Percentiles rank a stretch among this genome's conserved stretches.
Evolutionary conservation across 2,888 invertebrate species (phyloP).

Genomic region (Rotaria sp.): DNA sequence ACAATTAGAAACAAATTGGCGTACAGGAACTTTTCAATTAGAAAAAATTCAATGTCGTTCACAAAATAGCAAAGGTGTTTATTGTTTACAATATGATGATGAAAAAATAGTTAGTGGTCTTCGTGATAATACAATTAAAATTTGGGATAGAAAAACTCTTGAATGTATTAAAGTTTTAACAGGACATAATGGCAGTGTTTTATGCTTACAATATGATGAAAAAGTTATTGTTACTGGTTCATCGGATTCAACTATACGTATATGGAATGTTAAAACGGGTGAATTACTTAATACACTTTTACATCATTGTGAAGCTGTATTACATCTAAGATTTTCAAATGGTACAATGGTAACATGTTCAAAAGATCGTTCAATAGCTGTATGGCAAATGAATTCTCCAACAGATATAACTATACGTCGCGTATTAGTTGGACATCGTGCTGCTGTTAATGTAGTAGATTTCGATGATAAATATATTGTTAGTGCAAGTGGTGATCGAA

Average conservation of each 20-base stretch:
- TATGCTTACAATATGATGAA: conserved; percentile 97
- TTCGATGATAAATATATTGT: conserved; percentile 95
- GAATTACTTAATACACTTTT: conserved; percentile 96
- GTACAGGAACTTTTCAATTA: conserved; percentile 85
- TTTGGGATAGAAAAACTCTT: conserved; percentile 89
- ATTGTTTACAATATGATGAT: conserved; percentile 98
- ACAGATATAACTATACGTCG: conserved; percentile 87
- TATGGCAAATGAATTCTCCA: conserved; percentile 96
- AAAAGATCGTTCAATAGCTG: conserved; percentile 97
- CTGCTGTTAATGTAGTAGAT: conserved; percentile 98
- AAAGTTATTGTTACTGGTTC: conserved; percentile 96
- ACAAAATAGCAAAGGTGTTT: conserved; percentile 98
- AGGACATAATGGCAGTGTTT: conserved; percentile 94
- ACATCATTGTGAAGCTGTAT: conserved; percentile 97
- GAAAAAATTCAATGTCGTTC: conserved; percentile 96
- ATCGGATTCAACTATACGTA: conserved; percentile 87
- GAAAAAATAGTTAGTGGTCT: conserved; percentile 96
- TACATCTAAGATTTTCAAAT: conserved; percentile 93
- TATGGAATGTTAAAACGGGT: conserved; percentile 92
- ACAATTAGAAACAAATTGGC: conserved; percentile 95
- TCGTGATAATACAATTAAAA: conserved; percentile 97
- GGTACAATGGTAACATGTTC: conserved; percentile 99
- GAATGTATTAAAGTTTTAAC: conserved; percentile 85
- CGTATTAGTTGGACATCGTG: conserved; percentile 93
- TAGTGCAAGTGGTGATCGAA: conserved; percentile 26